Evolutionary conservation across 1,140 invertebrate genomes (phyloP), one percentile per base, ranked within the genome.

Genomic region (Ctenoplectra terminalis): DNA sequence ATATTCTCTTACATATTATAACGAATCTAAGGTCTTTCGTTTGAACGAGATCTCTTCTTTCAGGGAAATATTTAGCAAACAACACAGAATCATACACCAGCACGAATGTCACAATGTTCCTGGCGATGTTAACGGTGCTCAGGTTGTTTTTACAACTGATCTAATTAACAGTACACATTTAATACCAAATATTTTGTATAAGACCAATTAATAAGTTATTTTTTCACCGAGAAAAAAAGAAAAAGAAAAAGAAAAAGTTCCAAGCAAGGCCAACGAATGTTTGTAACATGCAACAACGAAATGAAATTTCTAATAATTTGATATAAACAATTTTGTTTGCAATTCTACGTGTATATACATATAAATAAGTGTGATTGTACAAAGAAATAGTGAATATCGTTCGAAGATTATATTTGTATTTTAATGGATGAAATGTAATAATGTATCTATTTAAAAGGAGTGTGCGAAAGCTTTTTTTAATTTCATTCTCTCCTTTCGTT

Each of bases 21-120:
- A 6, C 0, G 29, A 67, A 64, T 40, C 34, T 40, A 56, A 56
- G 7, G n/a, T 64, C 37, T 64, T 64, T 8, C 4, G 23, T 43
- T 26, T 5, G 4, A 37, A 37, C 0, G 34, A n/a, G 1, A 4
- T 13, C 9, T 26, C 5, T 60, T 78, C 61, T 92, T 82, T 34
- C 89, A 93, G 93, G 93, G 93, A 93, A 93, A 82, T 88, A 92
- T 81, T 58, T 88, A 74, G 92, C 93, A 46, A 91, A 87, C 72
- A 89, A 83, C 34, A 85, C 82, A n/a, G 58, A 15, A 70, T 77
- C 75, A 34, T 69, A 50, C 15, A 20, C 15, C 17, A 34, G 40
- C 23, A 40, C 52, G 5, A 64, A 50, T 46, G 8, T 69, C 1
- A 67, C 17, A n/a, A 79, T 81, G 72, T 86, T 85, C 71, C 54